Evolutionary conservation across 2,113 vertebrate genomes (phyloP).

Genomic region (Heterotis niloticus): DNA sequence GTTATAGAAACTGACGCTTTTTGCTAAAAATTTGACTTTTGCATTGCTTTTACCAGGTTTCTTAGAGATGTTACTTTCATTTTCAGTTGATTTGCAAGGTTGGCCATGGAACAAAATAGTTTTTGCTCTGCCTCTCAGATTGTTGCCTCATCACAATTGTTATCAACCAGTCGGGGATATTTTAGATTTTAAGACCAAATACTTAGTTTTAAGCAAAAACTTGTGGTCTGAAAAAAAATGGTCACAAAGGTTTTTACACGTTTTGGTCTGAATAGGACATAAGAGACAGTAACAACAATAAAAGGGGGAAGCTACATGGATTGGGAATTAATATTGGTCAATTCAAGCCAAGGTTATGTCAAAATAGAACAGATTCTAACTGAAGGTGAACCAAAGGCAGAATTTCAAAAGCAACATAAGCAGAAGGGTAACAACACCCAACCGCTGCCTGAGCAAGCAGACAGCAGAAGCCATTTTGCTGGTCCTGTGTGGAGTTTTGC

Average conservation of each 20-base stretch:
- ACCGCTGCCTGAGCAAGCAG: background rate
- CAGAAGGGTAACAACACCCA: background rate
- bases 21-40: constrained; percentile 9
- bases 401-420: background rate
- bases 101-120: constrained; percentile 18
- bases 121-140: background rate
- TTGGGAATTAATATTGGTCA: too few relatives aligned
- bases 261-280: background rate
- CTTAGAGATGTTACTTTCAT: background rate
- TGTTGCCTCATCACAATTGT: too few relatives aligned
- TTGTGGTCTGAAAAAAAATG: background rate
- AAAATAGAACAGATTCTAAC: too few relatives aligned
- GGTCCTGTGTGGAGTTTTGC: constrained; percentile 26
- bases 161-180: too few relatives aligned
- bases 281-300: background rate
- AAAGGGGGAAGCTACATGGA: too few relatives aligned
- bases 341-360: too few relatives aligned
- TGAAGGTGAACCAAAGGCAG: too few relatives aligned
- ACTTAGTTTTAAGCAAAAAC: too few relatives aligned
- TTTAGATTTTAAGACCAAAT: too few relatives aligned
- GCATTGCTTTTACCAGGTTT: constrained; percentile 17
- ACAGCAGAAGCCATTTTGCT: constrained; percentile 45
- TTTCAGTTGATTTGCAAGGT: constrained; percentile 5
- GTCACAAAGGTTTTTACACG: too few relatives aligned
- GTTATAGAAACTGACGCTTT: constrained; percentile 15